Evolutionary conservation across 1,140 invertebrate species (phyloP), one percentile per base, ranked within the genome.

Genomic region (Caligus rogercresseyi): DNA sequence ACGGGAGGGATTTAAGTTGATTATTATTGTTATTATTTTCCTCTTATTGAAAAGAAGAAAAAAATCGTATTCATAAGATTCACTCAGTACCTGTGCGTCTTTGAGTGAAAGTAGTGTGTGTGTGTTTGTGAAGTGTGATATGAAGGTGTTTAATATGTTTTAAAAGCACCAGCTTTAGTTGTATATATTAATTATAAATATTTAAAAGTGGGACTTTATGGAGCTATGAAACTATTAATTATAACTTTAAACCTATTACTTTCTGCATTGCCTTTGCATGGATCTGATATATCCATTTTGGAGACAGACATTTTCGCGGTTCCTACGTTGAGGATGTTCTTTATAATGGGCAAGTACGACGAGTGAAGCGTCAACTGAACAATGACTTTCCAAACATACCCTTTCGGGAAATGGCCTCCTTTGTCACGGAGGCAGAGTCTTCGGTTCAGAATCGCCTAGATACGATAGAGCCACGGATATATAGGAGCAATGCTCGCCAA

Each of bases 401-500:
- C 24, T 60, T 60, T 19, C 23, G 57, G 26, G 57, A 60, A 25
- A 60, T 60, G 57, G 57, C 57, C 15, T 25, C 57, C 18, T 24
- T 60, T 43, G 57, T 60, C 7, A 26, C 24, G 1, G 57, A 60
- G 23, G 57, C 57, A 13, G 57, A 60, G 21, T 20, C 3, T 19
- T 20, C 57, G 14, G 25, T 60, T 26, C 25, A 60, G 15, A 60
- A 25, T 25, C 14, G 57, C 13, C 51, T 60, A 13, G 57, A 60
- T 2, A 19, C 16, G 13, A 61, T 76, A 73, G 74, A 16, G 24
- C 51, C 51, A 20, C 20, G 20, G 20, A 63, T 63, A 24, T 63
- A 63, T 25, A 24, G 25, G 14, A 55, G 52, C 26, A 16, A 25
- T 21, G 72, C 72, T 3, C 66, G 70, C 19, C 74, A 74, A 66